phyloP scores from a whole-genome alignment of 2,797 vertebrate genomes.

The Poeciliopsis paucimaculata region DNA sequence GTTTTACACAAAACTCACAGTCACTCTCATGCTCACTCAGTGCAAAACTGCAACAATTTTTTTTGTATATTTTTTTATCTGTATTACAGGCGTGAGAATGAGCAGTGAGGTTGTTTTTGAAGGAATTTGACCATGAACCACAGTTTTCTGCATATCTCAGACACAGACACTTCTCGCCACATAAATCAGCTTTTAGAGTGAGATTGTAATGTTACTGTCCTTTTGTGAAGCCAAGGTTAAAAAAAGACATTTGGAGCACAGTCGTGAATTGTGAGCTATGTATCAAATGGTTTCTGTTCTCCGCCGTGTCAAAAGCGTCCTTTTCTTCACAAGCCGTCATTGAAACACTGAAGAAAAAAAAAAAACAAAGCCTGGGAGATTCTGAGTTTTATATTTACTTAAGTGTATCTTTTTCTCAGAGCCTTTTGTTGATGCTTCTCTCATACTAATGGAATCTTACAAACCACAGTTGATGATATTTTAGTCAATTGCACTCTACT shows the following conservation, averaged over 20 bases:
- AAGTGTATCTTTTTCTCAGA: not conserved
- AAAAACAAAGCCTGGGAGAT: not conserved
- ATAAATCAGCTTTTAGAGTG: slow-evolving; percentile 23
- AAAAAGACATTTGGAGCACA: slow-evolving; percentile 15
- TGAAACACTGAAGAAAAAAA: not conserved
- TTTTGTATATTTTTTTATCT: not conserved
- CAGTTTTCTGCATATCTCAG: slow-evolving; percentile 18
- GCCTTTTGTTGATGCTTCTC: not conserved
- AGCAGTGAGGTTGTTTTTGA: slow-evolving; percentile 26
- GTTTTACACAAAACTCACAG: slow-evolving; percentile 28
- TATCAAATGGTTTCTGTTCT: slow-evolving; percentile 16
- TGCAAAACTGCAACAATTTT: slow-evolving; percentile 16
- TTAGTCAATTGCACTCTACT: not conserved
- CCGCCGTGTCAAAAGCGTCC: not conserved
- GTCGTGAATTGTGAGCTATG: slow-evolving; percentile 39
- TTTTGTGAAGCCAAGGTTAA: slow-evolving; percentile 29
- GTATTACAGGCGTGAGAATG: slow-evolving; percentile 18
- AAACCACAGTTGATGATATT: not conserved
- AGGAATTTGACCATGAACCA: slow-evolving; percentile 35
- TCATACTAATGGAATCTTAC: not conserved
- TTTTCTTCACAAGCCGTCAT: not conserved
- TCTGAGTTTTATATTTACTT: not conserved
- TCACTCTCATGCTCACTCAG: slow-evolving; percentile 36
- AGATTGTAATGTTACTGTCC: slow-evolving; percentile 18
- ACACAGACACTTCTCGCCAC: slow-evolving; percentile 25